Conservation (phyloP, 2,797 vertebrate species). For the Gila robusta region DNA sequence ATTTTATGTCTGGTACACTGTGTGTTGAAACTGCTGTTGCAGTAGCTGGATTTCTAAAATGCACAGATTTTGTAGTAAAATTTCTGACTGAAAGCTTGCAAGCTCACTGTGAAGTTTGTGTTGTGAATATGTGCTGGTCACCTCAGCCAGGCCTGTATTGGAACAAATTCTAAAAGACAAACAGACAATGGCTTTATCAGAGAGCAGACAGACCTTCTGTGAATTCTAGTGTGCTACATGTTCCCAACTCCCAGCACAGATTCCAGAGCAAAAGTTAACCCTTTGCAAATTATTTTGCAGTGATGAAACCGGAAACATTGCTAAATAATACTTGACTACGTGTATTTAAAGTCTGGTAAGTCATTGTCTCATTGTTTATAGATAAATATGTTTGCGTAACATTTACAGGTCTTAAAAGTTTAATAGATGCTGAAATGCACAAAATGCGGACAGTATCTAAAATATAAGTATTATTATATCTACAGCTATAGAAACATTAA, state of each 20-base stretch:
- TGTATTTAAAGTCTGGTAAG: neutral
- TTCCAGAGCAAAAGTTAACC: neutral
- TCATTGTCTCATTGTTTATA: neutral
- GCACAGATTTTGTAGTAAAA: neutral
- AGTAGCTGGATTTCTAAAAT: neutral
- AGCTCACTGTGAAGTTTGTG: conserved; percentile 24
- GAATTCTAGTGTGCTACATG: conserved; percentile 27
- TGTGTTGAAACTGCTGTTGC: conserved; percentile 38
- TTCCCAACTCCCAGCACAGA: conserved; percentile 4
- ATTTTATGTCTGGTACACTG: conserved; percentile 29
- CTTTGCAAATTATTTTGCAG: neutral
- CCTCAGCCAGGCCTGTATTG: conserved; percentile 45
- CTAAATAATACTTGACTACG: neutral
- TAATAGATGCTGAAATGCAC: neutral
- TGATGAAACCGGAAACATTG: neutral
- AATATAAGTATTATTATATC: neutral
- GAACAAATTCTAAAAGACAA: conserved; percentile 59
- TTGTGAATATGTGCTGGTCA: conserved; percentile 54
- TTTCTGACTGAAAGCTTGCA: conserved; percentile 5
- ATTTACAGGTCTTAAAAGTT: neutral
- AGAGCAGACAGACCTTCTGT: conserved; percentile 42
- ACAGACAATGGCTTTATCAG: conserved; percentile 58
- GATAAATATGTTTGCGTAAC: neutral
- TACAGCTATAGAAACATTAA: too few species aligned
- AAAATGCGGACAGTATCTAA: neutral